Evolutionary conservation across 37 sponge, comb jelly and placozoan genomes (phyloP), one percentile per base, ranked within the genome.

Genomic region (Crambe crambe): DNA sequence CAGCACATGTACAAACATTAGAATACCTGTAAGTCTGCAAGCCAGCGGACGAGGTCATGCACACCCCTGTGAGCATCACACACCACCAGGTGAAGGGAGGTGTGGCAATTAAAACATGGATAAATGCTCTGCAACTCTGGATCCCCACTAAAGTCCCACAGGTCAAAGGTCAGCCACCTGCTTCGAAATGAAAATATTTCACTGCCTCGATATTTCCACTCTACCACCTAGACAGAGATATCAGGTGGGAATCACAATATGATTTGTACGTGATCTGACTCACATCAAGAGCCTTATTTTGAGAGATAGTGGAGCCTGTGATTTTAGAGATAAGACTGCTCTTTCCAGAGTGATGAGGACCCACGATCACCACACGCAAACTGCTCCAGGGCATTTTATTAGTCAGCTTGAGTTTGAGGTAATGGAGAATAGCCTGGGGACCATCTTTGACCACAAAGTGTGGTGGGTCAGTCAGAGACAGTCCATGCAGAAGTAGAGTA

Each of bases 141-240:
- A 23, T 62, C 73, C 0, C 86, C 91, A 15, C 51, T 42, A 37
- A 91, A 91, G 36, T 91, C 91, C 91, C 91, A 91, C 56, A 91
- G 23, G 34, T 86, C 87, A 67, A 83, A 75, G 70, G 66, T 83
- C 9, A 79, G 21, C 70, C 37, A 23, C 17, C 37, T 43, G 39
- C 77, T 78, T 0, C 76, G 75, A 47, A 87, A 81, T 2, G 72
- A 65, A 27, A 82, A 65, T 21, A 88, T 37, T 2, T 70, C 73
- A 26, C 44, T 54, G 2, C 71, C 77, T 32, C 54, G 42, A 70
- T 75, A 81, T 38, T 70, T 81, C 88, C 82, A 82, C n/a, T 88
- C 78, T 0, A 34, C 37, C 9, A 88, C 77, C 88, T 85, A 58
- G 0, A 30, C 10, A 26, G 31, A 59, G n/a, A 68, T 35, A 25